Conservation (phyloP, 2,797 vertebrate species). For the Eupleurogrammus muticus region DNA sequence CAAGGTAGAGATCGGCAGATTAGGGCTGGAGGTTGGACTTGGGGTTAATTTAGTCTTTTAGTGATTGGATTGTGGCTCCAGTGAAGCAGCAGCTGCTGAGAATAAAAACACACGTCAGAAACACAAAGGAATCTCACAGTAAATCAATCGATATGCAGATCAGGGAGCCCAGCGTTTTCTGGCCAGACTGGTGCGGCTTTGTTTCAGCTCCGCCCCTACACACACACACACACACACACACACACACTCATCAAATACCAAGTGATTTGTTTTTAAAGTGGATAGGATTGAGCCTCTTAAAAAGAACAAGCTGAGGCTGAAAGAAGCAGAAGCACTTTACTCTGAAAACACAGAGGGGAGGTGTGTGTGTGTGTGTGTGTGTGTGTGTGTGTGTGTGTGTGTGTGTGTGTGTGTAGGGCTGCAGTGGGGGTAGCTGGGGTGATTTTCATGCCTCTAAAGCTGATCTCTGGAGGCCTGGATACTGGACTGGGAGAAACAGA, state of each 20-base stretch:
- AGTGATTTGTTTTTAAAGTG: constrained; percentile 71
- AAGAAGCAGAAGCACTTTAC: constrained; percentile 28
- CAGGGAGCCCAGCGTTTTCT: constrained; percentile 58
- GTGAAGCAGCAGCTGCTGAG: too few relatives aligned
- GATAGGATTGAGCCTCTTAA: constrained; percentile 57
- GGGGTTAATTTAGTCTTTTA: constrained; percentile 81
- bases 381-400: too few relatives aligned
- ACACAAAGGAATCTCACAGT: too few relatives aligned
- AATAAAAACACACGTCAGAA: too few relatives aligned
- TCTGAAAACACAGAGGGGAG: constrained; percentile 37
- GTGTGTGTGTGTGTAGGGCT: too few relatives aligned
- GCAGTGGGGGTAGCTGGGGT: too few relatives aligned
- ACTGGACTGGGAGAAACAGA: constrained; percentile 41
- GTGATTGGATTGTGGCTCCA: constrained; percentile 73
- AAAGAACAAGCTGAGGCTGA: constrained; percentile 64
- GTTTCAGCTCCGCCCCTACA: constrained; percentile 47
- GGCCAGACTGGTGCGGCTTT: constrained; percentile 65
- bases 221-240: constrained; percentile 11
- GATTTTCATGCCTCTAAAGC: constrained; percentile 82
- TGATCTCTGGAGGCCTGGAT: constrained; percentile 74
- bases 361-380: too few relatives aligned
- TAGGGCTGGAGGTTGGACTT: constrained; percentile 67
- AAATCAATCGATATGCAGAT: constrained; percentile 68
- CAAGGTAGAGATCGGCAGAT: constrained; percentile 61
- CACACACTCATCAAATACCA: constrained; percentile 58